Evolutionary conservation across 2,797 vertebrate genomes (phyloP).

Genomic region (Capromys pilorides): DNA sequence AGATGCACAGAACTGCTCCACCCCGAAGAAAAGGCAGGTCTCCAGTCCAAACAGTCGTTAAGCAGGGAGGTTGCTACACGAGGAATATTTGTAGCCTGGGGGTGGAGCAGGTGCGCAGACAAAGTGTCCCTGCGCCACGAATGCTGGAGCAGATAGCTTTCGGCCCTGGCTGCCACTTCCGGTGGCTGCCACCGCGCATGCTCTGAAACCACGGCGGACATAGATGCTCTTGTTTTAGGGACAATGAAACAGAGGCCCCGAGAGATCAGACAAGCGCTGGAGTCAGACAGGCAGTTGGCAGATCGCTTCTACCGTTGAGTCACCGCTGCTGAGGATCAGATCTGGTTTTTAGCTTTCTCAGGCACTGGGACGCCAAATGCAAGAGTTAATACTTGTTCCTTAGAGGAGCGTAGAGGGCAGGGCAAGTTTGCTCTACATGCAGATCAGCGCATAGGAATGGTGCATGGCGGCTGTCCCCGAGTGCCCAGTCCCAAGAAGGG

Average conservation of each 20-base stretch:
- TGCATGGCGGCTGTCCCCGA: fast-evolving
- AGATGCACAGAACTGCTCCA: background rate
- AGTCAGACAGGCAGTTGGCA: fast-evolving
- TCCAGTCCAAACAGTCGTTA: background rate
- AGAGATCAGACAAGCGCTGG: background rate
- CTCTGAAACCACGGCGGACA: too few relatives aligned
- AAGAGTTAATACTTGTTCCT: background rate
- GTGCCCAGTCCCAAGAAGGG: fast-evolving
- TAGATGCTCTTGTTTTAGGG: fast-evolving
- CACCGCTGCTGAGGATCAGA: background rate
- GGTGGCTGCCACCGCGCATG: fast-evolving
- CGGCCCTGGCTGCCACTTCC: background rate
- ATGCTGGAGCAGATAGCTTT: background rate
- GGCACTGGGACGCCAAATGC: background rate
- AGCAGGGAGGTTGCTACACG: background rate
- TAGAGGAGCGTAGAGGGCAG: background rate
- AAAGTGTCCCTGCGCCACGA: fast-evolving
- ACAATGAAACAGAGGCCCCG: background rate
- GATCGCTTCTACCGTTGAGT: too few relatives aligned
- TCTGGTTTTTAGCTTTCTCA: background rate
- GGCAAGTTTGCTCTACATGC: background rate
- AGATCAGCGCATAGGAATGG: too few relatives aligned
- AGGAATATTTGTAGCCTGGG: background rate
- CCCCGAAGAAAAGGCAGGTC: background rate
- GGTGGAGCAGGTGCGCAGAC: background rate